Evolutionary conservation across 1,140 invertebrate genomes (phyloP), one percentile per base, ranked within the genome.

Genomic region (Penaeus chinensis): DNA sequence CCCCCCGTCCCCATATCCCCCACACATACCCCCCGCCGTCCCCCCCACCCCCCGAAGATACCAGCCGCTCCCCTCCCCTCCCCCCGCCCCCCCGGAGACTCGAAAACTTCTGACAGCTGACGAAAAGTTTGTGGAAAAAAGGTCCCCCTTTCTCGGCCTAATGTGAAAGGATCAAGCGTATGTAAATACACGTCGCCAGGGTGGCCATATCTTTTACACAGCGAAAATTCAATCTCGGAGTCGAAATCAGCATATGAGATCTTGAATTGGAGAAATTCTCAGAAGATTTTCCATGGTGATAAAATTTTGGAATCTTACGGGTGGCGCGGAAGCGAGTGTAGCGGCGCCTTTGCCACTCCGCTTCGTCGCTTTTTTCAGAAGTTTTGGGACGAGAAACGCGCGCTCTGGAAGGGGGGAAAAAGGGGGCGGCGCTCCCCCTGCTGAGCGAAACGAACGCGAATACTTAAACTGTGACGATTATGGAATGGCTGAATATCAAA

Each of bases 241-340:
- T 85, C 78, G 83, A 78, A 85, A 85, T 85, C 83, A 85, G 83
- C 83, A 85, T 85, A 85, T 85, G 83, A 85, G 83, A 85, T 85
- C 83, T 85, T 85, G 83, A 85, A 85, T 85, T 85, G 83, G 83
- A 85, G 83, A 85, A 85, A 85, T 85, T 85, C 83, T 76, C 74
- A 27, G 71, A 76, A 77, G 74, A 77, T 77, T 85, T 37, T 85
- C 61, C 83, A 32, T 42, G 83, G 74, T 61, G 83, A 85, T 85
- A 85, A 85, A 85, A 85, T 85, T 85, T 54, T 85, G 83, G 83
- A 85, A 77, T 77, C 83, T 85, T 85, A 85, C 83, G 71, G 71
- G 47, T 37, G 81, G 62, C 81, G 24, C 81, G 11, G 37, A 82
- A 66, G 66, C 71, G 81, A 66, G 66, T 82, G 81, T 82, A 69